phyloP scores from a whole-genome alignment of 2,113 vertebrate species.

The Dinomys branickii region DNA sequence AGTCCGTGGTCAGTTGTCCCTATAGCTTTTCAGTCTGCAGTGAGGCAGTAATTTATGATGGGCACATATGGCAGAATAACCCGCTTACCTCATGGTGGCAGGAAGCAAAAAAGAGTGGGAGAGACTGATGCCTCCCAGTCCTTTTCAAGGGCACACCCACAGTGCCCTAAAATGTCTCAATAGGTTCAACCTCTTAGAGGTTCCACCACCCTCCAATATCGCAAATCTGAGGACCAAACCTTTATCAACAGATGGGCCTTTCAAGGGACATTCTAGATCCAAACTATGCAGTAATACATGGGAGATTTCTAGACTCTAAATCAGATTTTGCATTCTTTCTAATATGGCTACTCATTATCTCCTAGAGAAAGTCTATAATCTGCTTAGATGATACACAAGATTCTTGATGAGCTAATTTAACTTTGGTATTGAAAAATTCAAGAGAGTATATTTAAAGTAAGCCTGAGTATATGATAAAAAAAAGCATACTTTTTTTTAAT shows the following conservation, averaged over 20 bases:
- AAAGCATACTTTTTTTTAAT: neutral
- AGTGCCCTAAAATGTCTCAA: neutral
- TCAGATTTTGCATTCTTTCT: neutral
- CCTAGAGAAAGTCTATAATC: slow-evolving; percentile 38
- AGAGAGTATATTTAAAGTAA: neutral
- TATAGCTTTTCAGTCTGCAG: neutral
- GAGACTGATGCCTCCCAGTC: neutral
- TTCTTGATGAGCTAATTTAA: neutral
- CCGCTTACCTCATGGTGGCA: neutral
- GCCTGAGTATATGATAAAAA: neutral
- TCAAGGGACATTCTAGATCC: neutral
- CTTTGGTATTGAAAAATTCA: neutral
- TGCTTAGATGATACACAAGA: neutral
- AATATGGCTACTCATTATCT: neutral
- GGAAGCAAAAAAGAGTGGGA: neutral
- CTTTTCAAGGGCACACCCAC: neutral
- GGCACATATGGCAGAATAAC: neutral
- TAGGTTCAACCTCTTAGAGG: neutral
- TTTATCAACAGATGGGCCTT: neutral
- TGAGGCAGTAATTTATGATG: neutral
- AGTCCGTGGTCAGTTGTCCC: neutral
- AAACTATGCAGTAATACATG: neutral
- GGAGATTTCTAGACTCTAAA: slow-evolving; percentile 45
- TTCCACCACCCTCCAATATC: neutral
- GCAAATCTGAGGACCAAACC: neutral